Conservation (phyloP, 2,888 invertebrate genomes). For the Epirrhoe alternata region DNA sequence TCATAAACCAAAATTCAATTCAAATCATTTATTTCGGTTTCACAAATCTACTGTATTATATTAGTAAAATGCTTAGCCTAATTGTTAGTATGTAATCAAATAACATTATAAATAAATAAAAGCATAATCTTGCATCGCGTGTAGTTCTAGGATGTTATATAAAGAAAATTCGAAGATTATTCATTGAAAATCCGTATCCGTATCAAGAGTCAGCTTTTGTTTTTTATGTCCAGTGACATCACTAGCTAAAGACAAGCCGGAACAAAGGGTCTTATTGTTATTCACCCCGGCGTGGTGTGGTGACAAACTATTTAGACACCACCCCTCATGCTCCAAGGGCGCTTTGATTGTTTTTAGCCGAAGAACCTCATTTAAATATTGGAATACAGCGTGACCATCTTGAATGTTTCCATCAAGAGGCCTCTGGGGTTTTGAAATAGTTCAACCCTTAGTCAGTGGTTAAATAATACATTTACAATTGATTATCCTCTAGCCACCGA, state of each 20-base stretch:
- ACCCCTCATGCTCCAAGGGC: conserved; percentile 62
- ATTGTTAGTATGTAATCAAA: too few species aligned
- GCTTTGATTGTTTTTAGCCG: conserved; percentile 63
- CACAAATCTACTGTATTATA: too few species aligned
- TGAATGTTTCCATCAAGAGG: conserved; percentile 20
- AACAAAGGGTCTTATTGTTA: conserved; percentile 82
- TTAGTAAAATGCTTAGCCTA: too few species aligned
- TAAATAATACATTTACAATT: conserved; percentile 1
- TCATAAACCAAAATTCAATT: too few species aligned
- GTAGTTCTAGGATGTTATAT: too few species aligned
- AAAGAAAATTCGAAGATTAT: neutral
- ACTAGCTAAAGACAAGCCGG: conserved; percentile 46
- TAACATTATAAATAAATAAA: too few species aligned
- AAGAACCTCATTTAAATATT: conserved; percentile 53
- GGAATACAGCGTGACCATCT: conserved; percentile 37
- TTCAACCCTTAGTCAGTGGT: conserved; percentile 4
- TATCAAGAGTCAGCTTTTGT: neutral
- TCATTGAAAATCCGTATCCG: conserved; percentile 14
- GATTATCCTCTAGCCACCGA: neutral
- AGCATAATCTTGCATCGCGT: too few species aligned
- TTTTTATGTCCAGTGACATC: conserved; percentile 12
- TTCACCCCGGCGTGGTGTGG: conserved; percentile 73
- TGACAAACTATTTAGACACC: conserved; percentile 75
- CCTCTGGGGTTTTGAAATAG: conserved; percentile 15
- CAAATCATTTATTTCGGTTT: too few species aligned